Evolutionary conservation across 2,888 invertebrate species (phyloP), one percentile per base, ranked within the genome.

Genomic region (Cyclophora punctaria): DNA sequence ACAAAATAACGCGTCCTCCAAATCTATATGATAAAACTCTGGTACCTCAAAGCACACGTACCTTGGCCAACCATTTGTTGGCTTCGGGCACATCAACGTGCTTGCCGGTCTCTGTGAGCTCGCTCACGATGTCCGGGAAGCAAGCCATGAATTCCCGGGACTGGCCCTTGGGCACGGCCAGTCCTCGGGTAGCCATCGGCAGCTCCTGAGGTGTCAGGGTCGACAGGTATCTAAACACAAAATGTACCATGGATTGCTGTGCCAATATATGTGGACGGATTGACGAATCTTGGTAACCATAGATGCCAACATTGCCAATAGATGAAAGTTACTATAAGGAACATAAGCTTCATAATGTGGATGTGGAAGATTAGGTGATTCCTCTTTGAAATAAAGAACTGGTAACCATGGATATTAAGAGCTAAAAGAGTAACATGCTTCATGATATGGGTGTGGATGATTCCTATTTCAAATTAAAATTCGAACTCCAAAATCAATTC

Each of bases 81-180:
- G 94, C 94, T 78, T 95, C 94, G 41, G 93, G 93, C 78, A 94
- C 91, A 74, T 95, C 95, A 55, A 91, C 90, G 77, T 93, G 91
- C 70, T 93, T 92, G 63, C 93, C 92, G 64, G 92, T 91, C 69
- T 94, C 94, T 41, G 95, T 95, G 59, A 96, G 88, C 79, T 96
- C 96, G 66, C 95, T 89, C 54, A 96, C 94, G 66, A 96, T 88
- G 81, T 96, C 96, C 69, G 96, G 96, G 89, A 96, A 96, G 59
- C 95, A 88, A 48, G 95, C 93, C 95, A 96, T 95, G 85, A 97
- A 94, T 78, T 96, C 95, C 67, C 95, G 90, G 75, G 93, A 93
- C 83, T 96, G 96, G 82, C 96, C 95, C 85, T 95, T 95, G 55
- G 92, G 92, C 47, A 92, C 90, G 47, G 92, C 90, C 65, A 92